These are phyloP conservation scores for Nymphalis c-album DNA, from an alignment of 2,888 invertebrate species.

Conservation along the genomic window DNA sequence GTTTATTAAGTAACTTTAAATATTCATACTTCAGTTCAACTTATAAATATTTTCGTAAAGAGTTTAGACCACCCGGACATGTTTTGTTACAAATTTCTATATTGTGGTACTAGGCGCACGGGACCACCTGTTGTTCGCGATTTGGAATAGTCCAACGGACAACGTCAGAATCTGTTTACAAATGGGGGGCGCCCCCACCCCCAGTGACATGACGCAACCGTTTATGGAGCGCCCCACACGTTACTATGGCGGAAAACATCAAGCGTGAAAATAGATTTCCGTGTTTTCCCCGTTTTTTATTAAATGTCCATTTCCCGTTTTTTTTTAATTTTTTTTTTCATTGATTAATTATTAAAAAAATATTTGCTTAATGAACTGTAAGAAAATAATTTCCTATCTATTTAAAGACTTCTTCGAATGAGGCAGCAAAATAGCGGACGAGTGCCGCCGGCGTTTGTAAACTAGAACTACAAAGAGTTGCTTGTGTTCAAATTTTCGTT, in stretches of 20 bases:
- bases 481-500: slow-evolving; percentile 36
- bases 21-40: slow-evolving; percentile 11
- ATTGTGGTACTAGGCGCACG: slow-evolving; percentile 19
- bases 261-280: slow-evolving; percentile 75
- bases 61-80: slow-evolving; percentile 6
- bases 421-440: slow-evolving; percentile 52
- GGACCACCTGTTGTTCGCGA: slow-evolving; percentile 75
- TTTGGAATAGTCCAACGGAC: slow-evolving; percentile 68
- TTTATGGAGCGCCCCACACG: slow-evolving; percentile 68
- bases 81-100: slow-evolving; percentile 47
- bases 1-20: neutral
- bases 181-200: slow-evolving; percentile 65
- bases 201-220: slow-evolving; percentile 70
- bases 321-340: slow-evolving; percentile 2
- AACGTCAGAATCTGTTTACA: slow-evolving; percentile 79
- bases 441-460: slow-evolving; percentile 41
- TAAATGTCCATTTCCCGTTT: slow-evolving; percentile 33
- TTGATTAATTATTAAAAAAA: too few species aligned
- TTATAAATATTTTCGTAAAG: slow-evolving; percentile 5
- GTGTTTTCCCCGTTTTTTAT: slow-evolving; percentile 61
- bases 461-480: slow-evolving; percentile 46
- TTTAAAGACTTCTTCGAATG: slow-evolving; percentile 40
- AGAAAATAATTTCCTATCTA: slow-evolving; percentile 17
- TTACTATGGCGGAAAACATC: slow-evolving; percentile 78
- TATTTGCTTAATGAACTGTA: neutral